Evolutionary conservation across 2,113 vertebrate genomes (phyloP), one percentile per base, ranked within the genome.

Genomic region (Laticauda colubrina): DNA sequence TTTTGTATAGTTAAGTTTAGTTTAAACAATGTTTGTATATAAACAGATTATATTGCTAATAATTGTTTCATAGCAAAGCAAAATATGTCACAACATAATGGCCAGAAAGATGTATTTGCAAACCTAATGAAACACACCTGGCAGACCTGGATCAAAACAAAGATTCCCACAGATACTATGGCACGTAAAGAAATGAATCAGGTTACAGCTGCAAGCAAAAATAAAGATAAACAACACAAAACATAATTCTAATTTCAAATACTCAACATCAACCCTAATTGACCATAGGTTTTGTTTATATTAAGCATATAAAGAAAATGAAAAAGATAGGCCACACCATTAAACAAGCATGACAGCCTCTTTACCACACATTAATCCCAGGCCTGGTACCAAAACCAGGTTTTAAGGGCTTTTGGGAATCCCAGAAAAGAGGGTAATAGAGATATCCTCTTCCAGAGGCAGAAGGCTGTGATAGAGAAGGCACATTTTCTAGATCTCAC

Each of bases 81-180:
- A 61, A 20, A 75, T 51, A 45, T 11, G 57, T 24, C n/a, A 53
- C 90, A 96, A 92, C 88, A 94, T 91, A 92, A 53, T 88, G 45
- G 43, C 51, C 90, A 64, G 92, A 54, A 75, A 81, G 55, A 95
- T 88, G 21, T 56, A 93, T 90, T 90, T 89, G 6, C 86, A 93
- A 86, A 54, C 94, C 92, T 94, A 9, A 24, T 56, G 89, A 29
- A 92, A 94, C 85, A 92, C 48, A 88, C 91, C 91, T 69, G 1
- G 0, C 94, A 39, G 87, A 91, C 90, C 20, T 91, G 48, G 48
- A 93, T n/a, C 81, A 48, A 95, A 96, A 94, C 56, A 53, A 90
- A 90, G 45, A 53, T 88, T 95, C 90, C n/a, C 93, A 92, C 45
- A 88, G 95, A 90, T 39, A 11, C 3, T 54, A 10, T 54, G 10